These are phyloP conservation scores for Ganaspis brasiliensis DNA, from an alignment of 2,888 invertebrate genomes.

Conservation along the genomic window DNA sequence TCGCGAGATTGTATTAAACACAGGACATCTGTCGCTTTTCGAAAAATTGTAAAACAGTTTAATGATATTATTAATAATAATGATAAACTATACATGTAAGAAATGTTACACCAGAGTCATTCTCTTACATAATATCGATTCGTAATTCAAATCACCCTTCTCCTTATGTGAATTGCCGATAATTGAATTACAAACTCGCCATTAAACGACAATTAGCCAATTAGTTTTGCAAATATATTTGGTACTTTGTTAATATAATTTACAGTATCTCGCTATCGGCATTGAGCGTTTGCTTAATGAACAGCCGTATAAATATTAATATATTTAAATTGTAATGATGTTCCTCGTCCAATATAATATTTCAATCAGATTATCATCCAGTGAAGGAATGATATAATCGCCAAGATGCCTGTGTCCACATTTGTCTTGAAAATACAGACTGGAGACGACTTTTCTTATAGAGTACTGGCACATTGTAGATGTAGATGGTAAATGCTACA, in stretches of 20 bases:
- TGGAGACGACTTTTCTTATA: neutral
- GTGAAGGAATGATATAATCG: neutral
- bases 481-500: neutral
- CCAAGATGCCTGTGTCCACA: neutral
- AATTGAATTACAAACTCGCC: slow-evolving; percentile 6
- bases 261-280: neutral
- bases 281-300: neutral
- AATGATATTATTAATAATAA: no score
- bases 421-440: neutral
- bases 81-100: no score
- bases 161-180: neutral
- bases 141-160: neutral
- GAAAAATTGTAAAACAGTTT: no score
- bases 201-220: slow-evolving; percentile 12
- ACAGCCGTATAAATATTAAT: neutral
- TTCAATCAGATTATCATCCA: slow-evolving; percentile 23
- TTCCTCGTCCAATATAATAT: slow-evolving; percentile 20
- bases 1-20: neutral
- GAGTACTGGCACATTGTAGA: neutral
- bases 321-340: slow-evolving; percentile 16
- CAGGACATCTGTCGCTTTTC: neutral
- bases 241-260: slow-evolving; percentile 12
- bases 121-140: neutral
- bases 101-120: no score
- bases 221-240: slow-evolving; percentile 20